Conservation (phyloP, 2,888 invertebrate species). For the Microctonus aethiopoides region DNA sequence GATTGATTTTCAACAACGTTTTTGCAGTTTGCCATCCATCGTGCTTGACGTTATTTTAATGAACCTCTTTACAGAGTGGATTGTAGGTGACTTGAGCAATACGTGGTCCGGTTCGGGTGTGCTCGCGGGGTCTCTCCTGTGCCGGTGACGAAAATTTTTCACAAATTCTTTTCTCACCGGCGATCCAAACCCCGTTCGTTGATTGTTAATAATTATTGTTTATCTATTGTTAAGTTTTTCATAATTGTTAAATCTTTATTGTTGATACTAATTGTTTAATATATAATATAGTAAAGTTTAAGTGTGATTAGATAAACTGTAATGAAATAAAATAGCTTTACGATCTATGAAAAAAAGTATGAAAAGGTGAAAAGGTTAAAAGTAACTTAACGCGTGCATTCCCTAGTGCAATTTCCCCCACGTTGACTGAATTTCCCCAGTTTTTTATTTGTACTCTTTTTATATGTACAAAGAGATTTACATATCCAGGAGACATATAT, state of each 20-base stretch:
- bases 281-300: too few species aligned
- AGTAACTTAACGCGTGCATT: background rate
- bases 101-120: constrained; percentile 44
- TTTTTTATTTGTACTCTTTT: background rate
- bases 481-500: too few species aligned
- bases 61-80: constrained; percentile 52
- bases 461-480: background rate
- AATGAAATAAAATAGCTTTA: background rate
- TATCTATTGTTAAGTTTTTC: background rate
- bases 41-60: constrained; percentile 58
- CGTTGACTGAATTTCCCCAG: background rate
- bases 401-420: constrained; percentile 3
- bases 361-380: background rate
- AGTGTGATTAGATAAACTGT: background rate
- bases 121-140: constrained; percentile 51
- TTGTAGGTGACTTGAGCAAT: constrained; percentile 49
- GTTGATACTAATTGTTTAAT: background rate
- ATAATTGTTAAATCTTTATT: constrained; percentile 16
- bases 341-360: background rate
- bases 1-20: constrained; percentile 65
- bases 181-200: constrained; percentile 33
- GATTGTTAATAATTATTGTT: background rate
- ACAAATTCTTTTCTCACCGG: constrained; percentile 31
- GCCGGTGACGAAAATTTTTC: constrained; percentile 49
- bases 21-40: constrained; percentile 52